Evolutionary conservation across 2,113 vertebrate species (phyloP), one percentile per base, ranked within the genome.

Genomic region (Eira barbara): DNA sequence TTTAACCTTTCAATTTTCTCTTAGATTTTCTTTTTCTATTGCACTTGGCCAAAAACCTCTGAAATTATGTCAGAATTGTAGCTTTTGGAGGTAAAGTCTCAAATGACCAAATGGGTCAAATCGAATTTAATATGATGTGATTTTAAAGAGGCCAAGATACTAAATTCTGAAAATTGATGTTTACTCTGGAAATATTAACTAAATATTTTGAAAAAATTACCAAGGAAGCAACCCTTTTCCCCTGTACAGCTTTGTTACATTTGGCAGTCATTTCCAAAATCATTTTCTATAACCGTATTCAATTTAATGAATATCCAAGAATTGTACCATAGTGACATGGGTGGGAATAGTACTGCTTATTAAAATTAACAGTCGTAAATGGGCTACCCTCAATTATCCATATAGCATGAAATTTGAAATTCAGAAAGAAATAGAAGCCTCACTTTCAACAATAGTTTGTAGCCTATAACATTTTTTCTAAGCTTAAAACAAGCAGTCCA

Each of bases 51-150:
- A 49, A 52, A 79, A 88, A 79, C 18, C 21, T 61, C 92, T 92
- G 20, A 95, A 98, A 96, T 82, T 96, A 93, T 96, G 67, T 96
- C 92, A 97, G 71, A 96, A 95, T 79, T 98, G 74, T 90, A 94
- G 79, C 27, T 97, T 97, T 98, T 95, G 90, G 84, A 98, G 78
- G 83, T 82, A 89, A 97, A 81, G 7, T 87, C 61, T 97, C 74
- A 94, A 97, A 92, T 91, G 73, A 97, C 94, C 49, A 88, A 97
- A 91, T 86, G 90, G 47, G 90, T 96, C 85, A 97, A 97, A 97
- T 97, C 90, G 95, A 97, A 97, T 98, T 97, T 98, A 97, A 97
- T 95, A 87, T 89, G 65, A 95, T 89, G 78, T 98, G 94, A 97
- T 95, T 98, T 98, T 96, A 97, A 97, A 95, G 63, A 96, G 91